A percentile compares a stretch with the other conserved stretches of the same genome.
Evolutionary conservation across 2,113 vertebrate genomes (phyloP).

Genomic region (Caretta caretta): DNA sequence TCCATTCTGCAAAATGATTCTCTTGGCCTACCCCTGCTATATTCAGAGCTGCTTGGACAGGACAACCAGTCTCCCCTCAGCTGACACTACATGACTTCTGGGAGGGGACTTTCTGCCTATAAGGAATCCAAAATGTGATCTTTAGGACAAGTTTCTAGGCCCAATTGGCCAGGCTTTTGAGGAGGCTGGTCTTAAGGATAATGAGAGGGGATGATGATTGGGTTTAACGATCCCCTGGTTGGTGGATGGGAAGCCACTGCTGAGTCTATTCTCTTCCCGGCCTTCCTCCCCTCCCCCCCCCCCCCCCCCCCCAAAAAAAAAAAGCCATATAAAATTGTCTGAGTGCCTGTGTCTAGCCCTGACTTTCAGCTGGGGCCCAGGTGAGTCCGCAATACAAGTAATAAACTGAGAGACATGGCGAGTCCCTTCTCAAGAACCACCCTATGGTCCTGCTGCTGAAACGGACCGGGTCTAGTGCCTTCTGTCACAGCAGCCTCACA

Average conservation of each 20-base stretch:
- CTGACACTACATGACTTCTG: fast-evolving
- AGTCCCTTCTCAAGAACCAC: no score
- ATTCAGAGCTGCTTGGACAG: fast-evolving
- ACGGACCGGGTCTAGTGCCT: no score
- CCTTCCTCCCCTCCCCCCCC: no score
- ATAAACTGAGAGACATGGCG: no score
- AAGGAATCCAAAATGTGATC: fast-evolving
- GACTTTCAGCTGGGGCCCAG: neutral
- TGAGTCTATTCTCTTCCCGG: no score
- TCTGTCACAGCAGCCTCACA: no score
- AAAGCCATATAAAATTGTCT: neutral
- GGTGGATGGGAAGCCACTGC: neutral
- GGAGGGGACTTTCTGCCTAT: fast-evolving
- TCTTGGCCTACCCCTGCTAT: neutral
- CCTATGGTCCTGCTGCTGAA: no score
- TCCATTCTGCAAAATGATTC: neutral
- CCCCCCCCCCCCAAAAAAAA: no score
- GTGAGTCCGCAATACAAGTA: neutral
- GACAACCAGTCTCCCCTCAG: fast-evolving
- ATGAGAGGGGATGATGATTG: neutral
- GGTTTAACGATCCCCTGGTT: neutral
- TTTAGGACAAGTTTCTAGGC: neutral
- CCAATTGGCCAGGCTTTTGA: neutral
- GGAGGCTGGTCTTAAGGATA: neutral
- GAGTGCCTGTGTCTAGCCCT: no score